phyloP scores from a whole-genome alignment of 2,888 invertebrate genomes.

The Tupiocoris notatus region DNA sequence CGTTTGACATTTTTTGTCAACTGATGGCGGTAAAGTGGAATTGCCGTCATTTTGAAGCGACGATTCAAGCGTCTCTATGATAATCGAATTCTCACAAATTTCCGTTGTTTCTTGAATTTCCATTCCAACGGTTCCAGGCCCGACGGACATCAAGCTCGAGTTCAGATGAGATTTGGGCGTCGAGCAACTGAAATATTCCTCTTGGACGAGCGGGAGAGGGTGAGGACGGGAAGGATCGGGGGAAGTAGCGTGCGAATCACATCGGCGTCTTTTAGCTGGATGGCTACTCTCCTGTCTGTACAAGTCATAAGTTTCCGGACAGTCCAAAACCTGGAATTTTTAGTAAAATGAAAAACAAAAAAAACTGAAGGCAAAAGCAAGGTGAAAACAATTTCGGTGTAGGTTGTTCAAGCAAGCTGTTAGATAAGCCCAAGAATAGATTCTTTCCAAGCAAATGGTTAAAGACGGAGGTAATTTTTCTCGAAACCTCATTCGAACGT shows the following conservation, averaged over 20 bases:
- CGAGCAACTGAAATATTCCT: slow-evolving; percentile 24
- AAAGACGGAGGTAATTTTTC: too few relatives aligned
- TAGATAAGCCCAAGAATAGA: not conserved
- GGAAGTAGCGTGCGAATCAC: slow-evolving; percentile 31
- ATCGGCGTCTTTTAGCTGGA: slow-evolving; percentile 32
- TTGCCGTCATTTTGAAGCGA: slow-evolving; percentile 8
- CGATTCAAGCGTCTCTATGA: not conserved
- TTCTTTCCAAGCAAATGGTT: not conserved
- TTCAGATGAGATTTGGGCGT: slow-evolving; percentile 40
- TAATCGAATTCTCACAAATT: slow-evolving; percentile 2
- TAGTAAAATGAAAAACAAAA: slow-evolving; percentile 21
- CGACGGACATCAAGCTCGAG: slow-evolving; percentile 1
- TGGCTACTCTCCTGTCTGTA: slow-evolving; percentile 29
- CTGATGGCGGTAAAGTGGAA: not conserved
- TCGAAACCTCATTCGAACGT: too few relatives aligned
- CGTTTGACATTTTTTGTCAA: slow-evolving; percentile 34
- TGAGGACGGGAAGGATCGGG: slow-evolving; percentile 16
- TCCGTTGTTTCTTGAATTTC: slow-evolving; percentile 19
- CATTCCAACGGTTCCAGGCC: not conserved
- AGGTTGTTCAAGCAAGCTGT: not conserved
- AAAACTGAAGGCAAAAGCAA: not conserved
- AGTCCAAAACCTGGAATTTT: slow-evolving; percentile 47
- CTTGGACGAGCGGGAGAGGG: slow-evolving; percentile 10
- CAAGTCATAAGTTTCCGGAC: slow-evolving; percentile 46
- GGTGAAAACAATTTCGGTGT: not conserved